phyloP scores from a whole-genome alignment of 2,113 vertebrate species.

The Lanius ludovicianus region DNA sequence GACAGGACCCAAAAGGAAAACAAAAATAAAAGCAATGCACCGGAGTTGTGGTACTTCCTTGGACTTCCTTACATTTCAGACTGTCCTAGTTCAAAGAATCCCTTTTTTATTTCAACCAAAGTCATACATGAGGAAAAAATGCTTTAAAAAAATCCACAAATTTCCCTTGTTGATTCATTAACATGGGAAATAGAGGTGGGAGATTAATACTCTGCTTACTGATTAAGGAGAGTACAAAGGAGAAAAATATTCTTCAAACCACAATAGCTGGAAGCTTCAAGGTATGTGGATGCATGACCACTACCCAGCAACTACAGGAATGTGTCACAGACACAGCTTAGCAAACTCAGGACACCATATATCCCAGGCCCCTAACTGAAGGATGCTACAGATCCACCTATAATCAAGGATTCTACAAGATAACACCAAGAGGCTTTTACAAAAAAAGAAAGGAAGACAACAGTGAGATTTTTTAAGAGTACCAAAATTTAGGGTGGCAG shows the following conservation, averaged over 20 bases:
- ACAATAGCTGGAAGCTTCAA: background rate
- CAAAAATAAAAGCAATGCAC: background rate
- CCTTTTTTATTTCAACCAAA: background rate
- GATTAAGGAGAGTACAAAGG: background rate
- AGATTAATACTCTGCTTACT: background rate
- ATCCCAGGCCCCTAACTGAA: background rate
- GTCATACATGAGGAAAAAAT: background rate
- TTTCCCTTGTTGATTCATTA: background rate
- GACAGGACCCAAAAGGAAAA: background rate
- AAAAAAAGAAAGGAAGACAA: background rate
- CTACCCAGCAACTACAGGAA: background rate
- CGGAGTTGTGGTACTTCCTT: background rate
- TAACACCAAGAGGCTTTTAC: background rate
- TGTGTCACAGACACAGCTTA: background rate
- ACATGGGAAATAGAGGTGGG: background rate
- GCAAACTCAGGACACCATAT: background rate
- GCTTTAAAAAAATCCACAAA: background rate
- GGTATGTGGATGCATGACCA: accelerated
- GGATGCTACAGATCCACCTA: background rate
- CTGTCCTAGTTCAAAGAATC: background rate
- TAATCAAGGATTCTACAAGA: background rate
- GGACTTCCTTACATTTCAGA: background rate
- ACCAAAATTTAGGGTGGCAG: background rate
- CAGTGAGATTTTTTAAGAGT: background rate
- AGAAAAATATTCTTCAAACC: background rate